Evolutionary conservation across 2,888 invertebrate genomes (phyloP).

Genomic region (Cheiracanthium punctorium): DNA sequence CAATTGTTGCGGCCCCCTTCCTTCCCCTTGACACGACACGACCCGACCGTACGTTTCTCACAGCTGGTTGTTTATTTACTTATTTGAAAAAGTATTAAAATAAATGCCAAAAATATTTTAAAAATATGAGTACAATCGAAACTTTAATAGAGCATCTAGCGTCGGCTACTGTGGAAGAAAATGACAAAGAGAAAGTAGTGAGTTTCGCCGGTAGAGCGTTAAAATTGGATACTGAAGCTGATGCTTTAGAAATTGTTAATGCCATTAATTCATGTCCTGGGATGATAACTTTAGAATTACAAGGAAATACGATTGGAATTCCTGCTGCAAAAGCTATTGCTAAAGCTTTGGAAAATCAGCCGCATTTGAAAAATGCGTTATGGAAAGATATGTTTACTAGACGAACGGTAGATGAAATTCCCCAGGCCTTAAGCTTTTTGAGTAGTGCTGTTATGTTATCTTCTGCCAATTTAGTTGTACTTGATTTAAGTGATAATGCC

Average conservation of each 20-base stretch:
- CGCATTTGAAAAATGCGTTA: constrained; percentile 85
- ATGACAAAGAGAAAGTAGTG: constrained; percentile 79
- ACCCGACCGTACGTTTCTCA: too few species aligned
- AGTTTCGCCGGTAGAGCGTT: constrained; percentile 88
- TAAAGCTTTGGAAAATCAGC: constrained; percentile 85
- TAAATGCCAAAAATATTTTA: too few species aligned
- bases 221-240: constrained; percentile 85
- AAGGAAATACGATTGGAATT: constrained; percentile 95
- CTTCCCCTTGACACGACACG: too few species aligned
- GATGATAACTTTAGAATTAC: constrained; percentile 86
- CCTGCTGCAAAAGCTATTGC: constrained; percentile 90
- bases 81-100: too few species aligned
- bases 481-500: constrained; percentile 98
- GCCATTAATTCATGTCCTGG: constrained; percentile 84
- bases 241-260: constrained; percentile 85
- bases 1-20: too few species aligned
- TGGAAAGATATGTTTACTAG: constrained; percentile 99
- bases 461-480: constrained; percentile 85
- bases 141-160: constrained; percentile 74
- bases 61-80: too few species aligned
- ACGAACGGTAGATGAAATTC: constrained; percentile 95
- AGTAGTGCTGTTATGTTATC: constrained; percentile 88
- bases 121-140: constrained; percentile 70
- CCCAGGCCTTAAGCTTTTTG: constrained; percentile 86
- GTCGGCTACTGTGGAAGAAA: constrained; percentile 73